Conservation (phyloP, 2,113 vertebrate species). For the Octodon degus region DNA sequence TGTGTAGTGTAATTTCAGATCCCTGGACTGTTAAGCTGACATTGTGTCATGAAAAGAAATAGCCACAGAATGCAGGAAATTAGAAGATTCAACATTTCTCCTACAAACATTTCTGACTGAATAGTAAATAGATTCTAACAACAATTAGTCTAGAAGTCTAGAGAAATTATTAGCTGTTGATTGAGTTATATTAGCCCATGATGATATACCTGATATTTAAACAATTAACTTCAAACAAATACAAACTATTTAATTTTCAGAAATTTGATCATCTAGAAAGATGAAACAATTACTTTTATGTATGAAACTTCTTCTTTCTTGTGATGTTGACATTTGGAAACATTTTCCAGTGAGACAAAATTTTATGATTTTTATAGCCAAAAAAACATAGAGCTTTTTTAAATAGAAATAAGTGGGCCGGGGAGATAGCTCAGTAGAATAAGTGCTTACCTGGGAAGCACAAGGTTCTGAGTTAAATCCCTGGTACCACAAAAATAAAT, state of each 20-base stretch:
- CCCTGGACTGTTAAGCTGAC: background rate
- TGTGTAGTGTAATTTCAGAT: background rate
- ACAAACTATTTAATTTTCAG: constrained; percentile 26
- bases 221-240: constrained; percentile 1
- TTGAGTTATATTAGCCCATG: background rate
- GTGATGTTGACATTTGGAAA: constrained; percentile 1
- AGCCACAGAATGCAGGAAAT: constrained; percentile 48
- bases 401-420: background rate
- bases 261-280: background rate
- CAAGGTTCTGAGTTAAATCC: too few relatives aligned
- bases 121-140: constrained; percentile 46
- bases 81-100: constrained; percentile 54
- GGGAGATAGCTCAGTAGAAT: too few relatives aligned
- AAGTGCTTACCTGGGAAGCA: too few relatives aligned
- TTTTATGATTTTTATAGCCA: background rate
- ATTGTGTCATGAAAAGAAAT: constrained; percentile 41
- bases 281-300: background rate
- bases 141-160: background rate
- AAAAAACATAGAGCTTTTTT: background rate
- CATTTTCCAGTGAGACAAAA: background rate
- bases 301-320: background rate
- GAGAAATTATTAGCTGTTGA: background rate
- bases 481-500: too few relatives aligned
- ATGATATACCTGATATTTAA: background rate
- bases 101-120: background rate